Evolutionary conservation across 2,888 invertebrate genomes (phyloP).

Genomic region (Hypomecis atomaria): DNA sequence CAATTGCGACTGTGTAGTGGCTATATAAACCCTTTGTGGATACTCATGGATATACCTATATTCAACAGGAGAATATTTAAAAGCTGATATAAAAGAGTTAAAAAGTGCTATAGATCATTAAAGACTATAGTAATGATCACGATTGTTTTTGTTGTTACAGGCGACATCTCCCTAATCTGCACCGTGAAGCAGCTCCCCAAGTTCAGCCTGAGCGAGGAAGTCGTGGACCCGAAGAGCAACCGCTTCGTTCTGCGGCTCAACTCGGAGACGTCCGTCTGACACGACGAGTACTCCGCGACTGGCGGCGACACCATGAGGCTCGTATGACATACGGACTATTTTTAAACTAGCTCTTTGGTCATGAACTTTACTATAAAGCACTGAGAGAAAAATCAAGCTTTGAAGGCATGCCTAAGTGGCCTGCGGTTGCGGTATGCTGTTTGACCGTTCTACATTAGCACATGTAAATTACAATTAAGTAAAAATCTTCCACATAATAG

Average conservation of each 20-base stretch:
- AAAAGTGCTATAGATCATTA: too few relatives aligned
- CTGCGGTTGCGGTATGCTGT: too few relatives aligned
- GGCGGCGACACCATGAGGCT: conserved; percentile 59
- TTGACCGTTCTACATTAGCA: too few relatives aligned
- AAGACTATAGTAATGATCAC: not conserved
- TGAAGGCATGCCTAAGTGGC: too few relatives aligned
- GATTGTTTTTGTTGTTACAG: not conserved
- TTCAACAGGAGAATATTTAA: too few relatives aligned
- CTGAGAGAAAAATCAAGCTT: too few relatives aligned
- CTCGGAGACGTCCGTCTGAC: conserved; percentile 98
- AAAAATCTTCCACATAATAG: too few relatives aligned
- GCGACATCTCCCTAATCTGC: conserved; percentile 95
- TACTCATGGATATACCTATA: too few relatives aligned
- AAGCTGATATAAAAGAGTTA: too few relatives aligned
- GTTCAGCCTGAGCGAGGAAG: conserved; percentile 97
- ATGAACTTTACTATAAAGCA: too few relatives aligned
- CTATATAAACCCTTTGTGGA: too few relatives aligned
- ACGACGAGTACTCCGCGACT: conserved; percentile 60
- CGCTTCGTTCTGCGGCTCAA: conserved; percentile 97
- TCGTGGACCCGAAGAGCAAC: conserved; percentile 97
- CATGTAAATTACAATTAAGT: too few relatives aligned
- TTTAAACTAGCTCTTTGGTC: conserved; percentile 3
- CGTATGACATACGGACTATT: conserved; percentile 64
- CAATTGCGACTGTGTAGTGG: not conserved
- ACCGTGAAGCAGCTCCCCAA: conserved; percentile 94